A percentile compares a stretch with the other conserved stretches of the same genome.
These are phyloP conservation scores for Misgurnus mizolepis DNA, from an alignment of 2,113 vertebrate species.

Conservation along the genomic window DNA sequence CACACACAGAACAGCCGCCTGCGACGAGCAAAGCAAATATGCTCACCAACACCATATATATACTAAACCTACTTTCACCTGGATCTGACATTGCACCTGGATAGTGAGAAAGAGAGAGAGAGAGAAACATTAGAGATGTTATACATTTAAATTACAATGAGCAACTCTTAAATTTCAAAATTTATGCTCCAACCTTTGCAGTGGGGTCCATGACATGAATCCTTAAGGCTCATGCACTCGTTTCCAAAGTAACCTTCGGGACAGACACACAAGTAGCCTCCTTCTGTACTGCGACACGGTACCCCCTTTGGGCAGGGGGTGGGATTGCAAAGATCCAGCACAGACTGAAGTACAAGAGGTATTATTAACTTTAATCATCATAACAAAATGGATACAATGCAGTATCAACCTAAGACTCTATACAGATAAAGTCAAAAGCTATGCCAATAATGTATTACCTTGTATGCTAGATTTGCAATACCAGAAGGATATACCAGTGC, in stretches of 20 bases:
- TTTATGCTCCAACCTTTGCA: constrained; percentile 69
- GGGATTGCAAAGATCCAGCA: constrained; percentile 70
- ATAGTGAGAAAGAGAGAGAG: neutral
- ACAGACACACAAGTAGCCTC: constrained; percentile 69
- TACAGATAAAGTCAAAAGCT: neutral
- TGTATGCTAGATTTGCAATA: too few relatives aligned
- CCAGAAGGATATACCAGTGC: too few relatives aligned
- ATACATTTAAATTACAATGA: too few relatives aligned
- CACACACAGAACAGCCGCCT: constrained; percentile 65
- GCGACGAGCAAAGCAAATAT: constrained; percentile 65
- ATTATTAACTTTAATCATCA: neutral
- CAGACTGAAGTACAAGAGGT: constrained; percentile 53
- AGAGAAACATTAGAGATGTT: too few relatives aligned
- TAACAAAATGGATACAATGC: neutral
- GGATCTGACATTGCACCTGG: constrained; percentile 67
- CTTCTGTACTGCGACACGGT: constrained; percentile 66
- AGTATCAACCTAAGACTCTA: neutral
- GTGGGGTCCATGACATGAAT: constrained; percentile 70
- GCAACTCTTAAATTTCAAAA: neutral
- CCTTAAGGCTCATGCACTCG: constrained; percentile 69
- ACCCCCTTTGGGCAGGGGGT: constrained; percentile 74
- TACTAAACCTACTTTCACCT: constrained; percentile 56
- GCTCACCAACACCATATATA: constrained; percentile 74
- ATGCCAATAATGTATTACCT: neutral
- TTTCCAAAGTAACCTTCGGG: constrained; percentile 72